Percentiles rank a stretch among this genome's conserved stretches.
Evolutionary conservation across 2,113 vertebrate species (phyloP).

Genomic region (Lepus timidus): DNA sequence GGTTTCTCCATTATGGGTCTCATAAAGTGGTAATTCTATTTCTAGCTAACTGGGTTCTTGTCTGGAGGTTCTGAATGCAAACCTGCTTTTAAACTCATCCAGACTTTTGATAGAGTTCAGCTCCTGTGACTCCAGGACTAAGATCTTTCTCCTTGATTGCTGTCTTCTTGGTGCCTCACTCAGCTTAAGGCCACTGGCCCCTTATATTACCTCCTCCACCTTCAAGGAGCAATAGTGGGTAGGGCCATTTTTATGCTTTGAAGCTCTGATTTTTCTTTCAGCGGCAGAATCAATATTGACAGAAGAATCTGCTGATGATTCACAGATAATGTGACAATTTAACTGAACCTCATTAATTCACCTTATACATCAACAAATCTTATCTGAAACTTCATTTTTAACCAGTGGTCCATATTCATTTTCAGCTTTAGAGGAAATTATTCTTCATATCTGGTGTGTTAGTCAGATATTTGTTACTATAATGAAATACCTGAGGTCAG

Average conservation of each 20-base stretch:
- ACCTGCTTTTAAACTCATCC: neutral
- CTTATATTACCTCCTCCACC: neutral
- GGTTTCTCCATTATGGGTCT: neutral
- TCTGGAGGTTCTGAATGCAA: neutral
- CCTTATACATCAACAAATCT: neutral
- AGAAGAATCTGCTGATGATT: neutral
- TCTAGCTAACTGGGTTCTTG: neutral
- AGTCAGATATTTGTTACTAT: too few relatives aligned
- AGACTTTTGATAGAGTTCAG: neutral
- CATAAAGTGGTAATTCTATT: neutral
- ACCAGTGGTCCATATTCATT: neutral
- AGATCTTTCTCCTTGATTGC: neutral
- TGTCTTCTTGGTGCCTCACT: neutral
- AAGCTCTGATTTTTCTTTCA: neutral
- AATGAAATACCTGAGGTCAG: too few relatives aligned
- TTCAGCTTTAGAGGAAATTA: slow-evolving; percentile 9
- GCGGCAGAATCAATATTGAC: neutral
- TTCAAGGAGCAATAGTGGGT: neutral
- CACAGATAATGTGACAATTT: neutral
- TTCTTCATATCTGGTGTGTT: neutral
- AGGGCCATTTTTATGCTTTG: neutral
- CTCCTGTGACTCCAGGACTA: neutral
- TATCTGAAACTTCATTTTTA: slow-evolving; percentile 49
- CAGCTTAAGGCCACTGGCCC: neutral
- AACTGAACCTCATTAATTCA: neutral